Conservation (phyloP, 2,888 invertebrate species). For the Acleris sparsana region DNA sequence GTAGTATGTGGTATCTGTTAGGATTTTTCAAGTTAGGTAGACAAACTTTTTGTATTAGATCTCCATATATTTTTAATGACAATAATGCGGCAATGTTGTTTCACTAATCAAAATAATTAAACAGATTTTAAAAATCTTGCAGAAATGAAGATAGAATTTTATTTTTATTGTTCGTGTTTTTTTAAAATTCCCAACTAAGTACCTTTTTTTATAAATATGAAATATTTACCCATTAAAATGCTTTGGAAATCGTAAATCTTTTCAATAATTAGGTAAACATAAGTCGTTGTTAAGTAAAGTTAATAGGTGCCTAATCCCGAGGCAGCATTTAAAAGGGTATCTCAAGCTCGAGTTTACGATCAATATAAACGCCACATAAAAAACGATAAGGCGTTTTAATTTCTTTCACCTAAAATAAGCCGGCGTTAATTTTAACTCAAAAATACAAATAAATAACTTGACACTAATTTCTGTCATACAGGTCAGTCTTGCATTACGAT, state of each 20-base stretch:
- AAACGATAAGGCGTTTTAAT: constrained; percentile 80
- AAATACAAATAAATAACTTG: constrained; percentile 25
- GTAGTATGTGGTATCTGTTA: constrained; percentile 24
- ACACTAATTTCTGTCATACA: constrained; percentile 22
- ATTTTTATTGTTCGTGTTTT: no score
- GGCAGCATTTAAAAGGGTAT: constrained; percentile 70
- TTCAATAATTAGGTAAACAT: constrained; percentile 29
- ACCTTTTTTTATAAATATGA: no score
- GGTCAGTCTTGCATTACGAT: not conserved
- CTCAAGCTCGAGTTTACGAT: constrained; percentile 68
- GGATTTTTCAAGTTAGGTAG: no score
- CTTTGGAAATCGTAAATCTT: constrained; percentile 36
- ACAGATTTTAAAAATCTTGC: no score
- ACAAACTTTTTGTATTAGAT: no score
- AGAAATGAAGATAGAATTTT: no score
- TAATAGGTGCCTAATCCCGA: constrained; percentile 41
- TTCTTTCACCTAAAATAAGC: constrained; percentile 75
- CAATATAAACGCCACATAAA: constrained; percentile 81
- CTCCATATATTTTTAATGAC: no score
- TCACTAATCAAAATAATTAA: no score
- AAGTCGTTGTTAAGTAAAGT: constrained; percentile 29
- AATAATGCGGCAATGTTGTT: no score
- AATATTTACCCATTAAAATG: not conserved
- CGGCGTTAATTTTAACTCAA: constrained; percentile 78
- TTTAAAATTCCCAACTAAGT: no score